Conservation (phyloP, 2,888 invertebrate species). For the Dicyrtoma fusca region DNA sequence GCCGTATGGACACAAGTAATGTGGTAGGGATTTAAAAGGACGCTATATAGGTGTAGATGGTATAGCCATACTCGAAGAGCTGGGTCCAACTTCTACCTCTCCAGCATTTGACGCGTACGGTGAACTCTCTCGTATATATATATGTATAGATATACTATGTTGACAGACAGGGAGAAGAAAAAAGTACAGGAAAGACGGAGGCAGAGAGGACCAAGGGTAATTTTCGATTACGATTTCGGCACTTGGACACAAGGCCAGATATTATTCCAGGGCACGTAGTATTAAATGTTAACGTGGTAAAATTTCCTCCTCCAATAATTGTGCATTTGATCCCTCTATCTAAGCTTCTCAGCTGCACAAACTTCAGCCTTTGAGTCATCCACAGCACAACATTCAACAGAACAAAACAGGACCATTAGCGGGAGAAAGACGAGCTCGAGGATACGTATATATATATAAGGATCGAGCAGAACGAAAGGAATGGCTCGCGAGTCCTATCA, state of each 20-base stretch:
- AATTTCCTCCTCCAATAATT: constrained; percentile 19
- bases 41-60: too few species aligned
- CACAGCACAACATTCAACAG: background rate
- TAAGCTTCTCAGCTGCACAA: constrained; percentile 36
- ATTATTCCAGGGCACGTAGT: constrained; percentile 20
- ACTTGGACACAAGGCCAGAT: constrained; percentile 14
- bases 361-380: constrained; percentile 24
- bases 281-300: background rate
- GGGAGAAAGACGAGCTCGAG: background rate
- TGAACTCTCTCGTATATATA: too few species aligned
- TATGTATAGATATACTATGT: too few species aligned
- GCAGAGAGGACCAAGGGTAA: constrained; percentile 9
- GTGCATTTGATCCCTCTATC: constrained; percentile 36
- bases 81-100: too few species aligned
- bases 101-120: too few species aligned
- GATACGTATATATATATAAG: too few species aligned
- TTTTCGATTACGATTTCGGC: constrained; percentile 10
- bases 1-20: background rate
- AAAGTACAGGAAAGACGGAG: constrained; percentile 7
- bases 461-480: background rate
- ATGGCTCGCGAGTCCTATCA: background rate
- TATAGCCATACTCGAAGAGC: too few species aligned
- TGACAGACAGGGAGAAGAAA: constrained; percentile 8
- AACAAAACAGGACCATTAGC: background rate
- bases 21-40: too few species aligned